Conservation (phyloP, 2,888 invertebrate genomes). For the Cremastinae sp. region DNA sequence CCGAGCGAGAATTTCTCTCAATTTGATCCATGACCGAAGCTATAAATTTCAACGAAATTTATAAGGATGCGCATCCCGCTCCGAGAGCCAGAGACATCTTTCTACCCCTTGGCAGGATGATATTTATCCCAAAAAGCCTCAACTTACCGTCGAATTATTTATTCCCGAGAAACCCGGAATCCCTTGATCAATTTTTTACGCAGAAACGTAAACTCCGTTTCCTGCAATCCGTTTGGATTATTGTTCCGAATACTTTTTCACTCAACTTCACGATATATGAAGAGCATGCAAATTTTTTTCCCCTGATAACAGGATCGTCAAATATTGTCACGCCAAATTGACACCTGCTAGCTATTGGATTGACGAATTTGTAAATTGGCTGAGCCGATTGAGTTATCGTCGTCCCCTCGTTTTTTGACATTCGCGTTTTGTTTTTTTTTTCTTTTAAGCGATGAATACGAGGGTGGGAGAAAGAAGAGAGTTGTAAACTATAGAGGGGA, state of each 20-base stretch:
- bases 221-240: slow-evolving; percentile 21
- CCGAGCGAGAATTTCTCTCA: slow-evolving; percentile 33
- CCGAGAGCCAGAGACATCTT: slow-evolving; percentile 29
- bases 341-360: slow-evolving; percentile 15
- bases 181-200: slow-evolving; percentile 42
- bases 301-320: not conserved
- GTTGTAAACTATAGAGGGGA: slow-evolving; percentile 53
- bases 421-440: slow-evolving; percentile 49
- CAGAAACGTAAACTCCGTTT: slow-evolving; percentile 42
- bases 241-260: slow-evolving; percentile 35
- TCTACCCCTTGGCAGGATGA: slow-evolving; percentile 30
- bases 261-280: slow-evolving; percentile 14
- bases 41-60: slow-evolving; percentile 74
- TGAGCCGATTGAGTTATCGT: slow-evolving; percentile 39
- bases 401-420: slow-evolving; percentile 43
- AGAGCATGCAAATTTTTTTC: not conserved
- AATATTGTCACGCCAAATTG: not conserved
- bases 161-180: slow-evolving; percentile 33
- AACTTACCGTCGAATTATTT: slow-evolving; percentile 52
- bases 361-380: slow-evolving; percentile 49
- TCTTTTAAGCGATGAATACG: slow-evolving; percentile 11
- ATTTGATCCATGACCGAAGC: slow-evolving; percentile 52
- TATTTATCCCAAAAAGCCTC: slow-evolving; percentile 17
- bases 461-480: slow-evolving; percentile 44
- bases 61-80: slow-evolving; percentile 50